Evolutionary conservation across 2,113 vertebrate species (phyloP).

Genomic region (Tetrax tetrax): DNA sequence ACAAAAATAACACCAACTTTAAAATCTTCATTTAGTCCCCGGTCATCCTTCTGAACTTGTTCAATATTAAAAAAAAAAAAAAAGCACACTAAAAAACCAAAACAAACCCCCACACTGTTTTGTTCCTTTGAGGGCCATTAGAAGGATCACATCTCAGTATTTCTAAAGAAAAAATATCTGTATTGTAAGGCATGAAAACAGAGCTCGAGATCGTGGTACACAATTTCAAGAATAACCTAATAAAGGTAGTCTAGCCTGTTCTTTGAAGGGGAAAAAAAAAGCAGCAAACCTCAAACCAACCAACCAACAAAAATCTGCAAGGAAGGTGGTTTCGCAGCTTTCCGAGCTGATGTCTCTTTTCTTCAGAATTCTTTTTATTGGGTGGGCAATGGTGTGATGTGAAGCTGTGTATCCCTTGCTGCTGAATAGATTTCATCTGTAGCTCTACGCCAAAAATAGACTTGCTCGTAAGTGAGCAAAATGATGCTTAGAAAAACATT

Average conservation of each 20-base stretch:
- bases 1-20: neutral
- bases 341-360: neutral
- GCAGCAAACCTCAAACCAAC: neutral
- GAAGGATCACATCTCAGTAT: neutral
- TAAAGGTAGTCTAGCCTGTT: neutral
- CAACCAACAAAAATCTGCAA: neutral
- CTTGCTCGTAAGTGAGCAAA: neutral
- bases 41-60: neutral
- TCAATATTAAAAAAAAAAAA: neutral
- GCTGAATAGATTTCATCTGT: neutral
- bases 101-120: neutral
- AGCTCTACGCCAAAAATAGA: neutral
- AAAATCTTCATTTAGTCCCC: neutral
- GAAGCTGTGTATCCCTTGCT: neutral
- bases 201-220: neutral
- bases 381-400: neutral
- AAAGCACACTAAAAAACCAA: neutral
- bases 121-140: neutral
- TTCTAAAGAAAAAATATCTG: neutral
- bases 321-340: neutral
- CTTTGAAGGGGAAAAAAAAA: neutral
- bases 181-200: neutral
- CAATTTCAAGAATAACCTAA: neutral
- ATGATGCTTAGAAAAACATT: neutral
- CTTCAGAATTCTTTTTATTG: neutral